Percentiles rank a stretch among this genome's conserved stretches.
Conservation (phyloP, 2,888 invertebrate species). For the Drosophila suboccidentalis region DNA sequence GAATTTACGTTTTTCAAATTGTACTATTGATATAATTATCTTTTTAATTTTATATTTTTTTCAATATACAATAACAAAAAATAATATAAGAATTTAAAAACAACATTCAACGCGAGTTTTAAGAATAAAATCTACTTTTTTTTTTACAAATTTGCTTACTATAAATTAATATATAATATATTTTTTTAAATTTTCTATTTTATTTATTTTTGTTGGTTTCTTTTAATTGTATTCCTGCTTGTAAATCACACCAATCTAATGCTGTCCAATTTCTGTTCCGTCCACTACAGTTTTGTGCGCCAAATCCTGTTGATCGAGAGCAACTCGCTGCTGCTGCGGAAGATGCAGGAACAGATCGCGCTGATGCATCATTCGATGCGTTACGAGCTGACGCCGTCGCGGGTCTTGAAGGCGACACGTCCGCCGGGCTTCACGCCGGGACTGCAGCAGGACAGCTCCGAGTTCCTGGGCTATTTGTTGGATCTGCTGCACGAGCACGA, state of each 20-base stretch:
- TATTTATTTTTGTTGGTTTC: too few relatives aligned
- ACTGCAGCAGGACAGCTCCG: constrained; percentile 95
- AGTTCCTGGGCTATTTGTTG: constrained; percentile 90
- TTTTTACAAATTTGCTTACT: too few relatives aligned
- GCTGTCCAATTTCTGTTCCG: not conserved
- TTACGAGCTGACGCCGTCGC: constrained; percentile 90
- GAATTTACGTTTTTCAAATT: too few relatives aligned
- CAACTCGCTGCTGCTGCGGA: constrained; percentile 87
- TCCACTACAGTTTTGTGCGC: constrained; percentile 88
- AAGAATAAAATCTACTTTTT: too few relatives aligned
- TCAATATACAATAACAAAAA: too few relatives aligned
- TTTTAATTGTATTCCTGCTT: too few relatives aligned
- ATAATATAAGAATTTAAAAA: too few relatives aligned
- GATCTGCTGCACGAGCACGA: constrained; percentile 91
- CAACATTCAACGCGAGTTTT: too few relatives aligned
- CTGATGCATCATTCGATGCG: constrained; percentile 90
- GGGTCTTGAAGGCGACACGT: constrained; percentile 89
- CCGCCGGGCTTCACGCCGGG: constrained; percentile 92
- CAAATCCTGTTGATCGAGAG: constrained; percentile 88
- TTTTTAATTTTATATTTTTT: too few relatives aligned
- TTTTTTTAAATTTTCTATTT: too few relatives aligned
- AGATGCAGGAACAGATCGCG: constrained; percentile 91
- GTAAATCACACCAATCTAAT: not conserved
- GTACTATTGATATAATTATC: too few relatives aligned
- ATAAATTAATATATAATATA: too few relatives aligned